Conservation (phyloP, 92 coral and sea anemone species). For the Chrysogorgia sp. region DNA sequence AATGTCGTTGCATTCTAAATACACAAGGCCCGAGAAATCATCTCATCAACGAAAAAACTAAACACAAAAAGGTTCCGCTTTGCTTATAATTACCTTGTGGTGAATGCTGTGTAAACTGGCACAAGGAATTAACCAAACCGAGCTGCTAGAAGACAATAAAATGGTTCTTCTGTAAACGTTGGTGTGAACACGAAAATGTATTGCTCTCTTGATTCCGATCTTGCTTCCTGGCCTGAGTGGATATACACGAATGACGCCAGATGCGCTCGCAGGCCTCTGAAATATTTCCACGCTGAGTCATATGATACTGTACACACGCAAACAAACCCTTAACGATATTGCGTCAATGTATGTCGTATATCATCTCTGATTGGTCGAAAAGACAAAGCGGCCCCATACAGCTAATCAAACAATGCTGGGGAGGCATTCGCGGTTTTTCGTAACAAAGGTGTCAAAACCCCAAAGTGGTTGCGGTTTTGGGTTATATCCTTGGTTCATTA, state of each 20-base stretch:
- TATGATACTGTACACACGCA: neutral
- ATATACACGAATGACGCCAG: neutral
- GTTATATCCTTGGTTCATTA: too few relatives aligned
- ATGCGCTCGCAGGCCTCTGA: neutral
- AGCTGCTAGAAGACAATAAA: neutral
- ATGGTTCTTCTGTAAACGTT: neutral
- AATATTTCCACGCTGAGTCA: slow-evolving; percentile 8
- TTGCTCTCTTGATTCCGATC: neutral
- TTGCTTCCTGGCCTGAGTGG: neutral
- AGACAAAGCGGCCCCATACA: slow-evolving; percentile 7
- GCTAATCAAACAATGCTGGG: slow-evolving; percentile 5
- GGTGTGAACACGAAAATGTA: neutral
- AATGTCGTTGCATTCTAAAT: too few relatives aligned
- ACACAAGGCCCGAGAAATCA: too few relatives aligned
- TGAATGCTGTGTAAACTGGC: too few relatives aligned
- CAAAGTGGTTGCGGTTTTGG: too few relatives aligned
- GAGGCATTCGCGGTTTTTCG: neutral
- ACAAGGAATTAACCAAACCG: too few relatives aligned
- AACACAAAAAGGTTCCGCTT: too few relatives aligned
- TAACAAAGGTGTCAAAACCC: neutral
- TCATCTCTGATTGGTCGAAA: slow-evolving; percentile 9
- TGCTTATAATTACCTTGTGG: too few relatives aligned
- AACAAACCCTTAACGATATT: slow-evolving; percentile 8
- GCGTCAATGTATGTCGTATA: neutral
- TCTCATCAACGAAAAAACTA: too few relatives aligned